Evolutionary conservation across 2,888 invertebrate genomes (phyloP), one percentile per base, ranked within the genome.

Genomic region (Xestia sexstrigata): DNA sequence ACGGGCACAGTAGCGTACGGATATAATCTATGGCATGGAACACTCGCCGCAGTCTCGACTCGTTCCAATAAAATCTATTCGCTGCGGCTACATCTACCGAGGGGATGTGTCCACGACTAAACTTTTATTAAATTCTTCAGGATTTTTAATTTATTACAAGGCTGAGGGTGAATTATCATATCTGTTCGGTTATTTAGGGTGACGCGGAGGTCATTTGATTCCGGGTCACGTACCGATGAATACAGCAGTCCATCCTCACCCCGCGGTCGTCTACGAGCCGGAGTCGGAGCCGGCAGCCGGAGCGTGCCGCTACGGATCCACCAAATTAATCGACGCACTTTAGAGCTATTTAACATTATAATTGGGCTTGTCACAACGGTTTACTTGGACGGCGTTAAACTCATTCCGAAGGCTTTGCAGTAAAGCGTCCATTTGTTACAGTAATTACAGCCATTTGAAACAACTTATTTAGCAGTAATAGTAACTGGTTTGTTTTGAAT

Each of bases 161-260:
- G 58, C 83, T 79, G 82, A 83, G 81, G 77, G 76, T 84, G 82
- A 87, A 89, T 91, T 89, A 89, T 89, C 85, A 89, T 89, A 89
- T 88, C 89, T 87, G 76, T 86, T 83, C 79, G 67, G 87, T 87
- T 86, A 91, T 90, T 84, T 87, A 86, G 81, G 77, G 67, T 76
- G 87, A 60, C 58, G 67, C 81, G 80, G 75, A 83, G 83, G 76
- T 74, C 87, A 89, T 92, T 88, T 87, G 88, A 87, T 89, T 91
- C 89, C 93, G 85, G 90, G 91, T 92, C 94, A 94, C 94, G 93
- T 93, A 87, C 74, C 91, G 89, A 91, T 92, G 91, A 92, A 91
- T 91, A 88, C 86, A 83, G 83, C 72, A 39, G 45, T 63, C n/a
- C 65, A 23, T 74, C 62, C 62, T 9, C 9, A 81, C 62, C 65